Percentiles rank a stretch among this genome's conserved stretches.
These are phyloP conservation scores for Pangasius larnaudii DNA, from an alignment of 2,797 vertebrate genomes.

Conservation along the genomic window DNA sequence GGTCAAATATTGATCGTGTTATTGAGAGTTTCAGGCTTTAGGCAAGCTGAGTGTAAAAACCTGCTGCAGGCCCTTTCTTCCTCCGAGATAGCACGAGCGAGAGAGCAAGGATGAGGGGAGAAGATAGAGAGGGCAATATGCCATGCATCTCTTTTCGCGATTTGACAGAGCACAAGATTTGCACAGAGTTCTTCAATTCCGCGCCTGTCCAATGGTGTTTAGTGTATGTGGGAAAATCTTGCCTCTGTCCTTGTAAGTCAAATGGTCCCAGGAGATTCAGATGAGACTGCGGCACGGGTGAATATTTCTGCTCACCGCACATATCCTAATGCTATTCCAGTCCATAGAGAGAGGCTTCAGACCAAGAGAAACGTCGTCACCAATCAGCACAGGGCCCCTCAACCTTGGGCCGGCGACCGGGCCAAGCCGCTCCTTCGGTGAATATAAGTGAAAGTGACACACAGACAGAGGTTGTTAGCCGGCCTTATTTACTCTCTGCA, in stretches of 20 bases:
- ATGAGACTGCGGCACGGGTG: constrained; percentile 49
- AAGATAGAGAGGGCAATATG: constrained; percentile 37
- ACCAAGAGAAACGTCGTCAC: constrained; percentile 73
- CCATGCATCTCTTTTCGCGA: constrained; percentile 27
- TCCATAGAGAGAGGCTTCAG: constrained; percentile 68
- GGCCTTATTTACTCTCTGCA: constrained; percentile 71
- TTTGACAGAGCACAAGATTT: constrained; percentile 52
- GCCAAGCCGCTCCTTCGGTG: constrained; percentile 69
- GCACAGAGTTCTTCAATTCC: constrained; percentile 56
- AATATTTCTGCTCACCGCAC: constrained; percentile 30
- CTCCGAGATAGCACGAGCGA: constrained; percentile 10
- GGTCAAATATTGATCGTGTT: constrained; percentile 71
- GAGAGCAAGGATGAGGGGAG: constrained; percentile 23
- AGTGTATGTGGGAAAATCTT: constrained; percentile 54
- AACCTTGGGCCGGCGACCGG: constrained; percentile 72
- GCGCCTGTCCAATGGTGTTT: constrained; percentile 57
- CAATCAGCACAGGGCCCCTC: constrained; percentile 75
- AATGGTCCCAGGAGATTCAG: constrained; percentile 52
- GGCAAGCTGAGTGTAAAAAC: constrained; percentile 49
- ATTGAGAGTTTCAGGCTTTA: constrained; percentile 52
- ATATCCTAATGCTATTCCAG: constrained; percentile 48
- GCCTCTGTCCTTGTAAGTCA: constrained; percentile 59
- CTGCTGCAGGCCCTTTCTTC: constrained; percentile 62
- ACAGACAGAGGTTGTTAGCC: constrained; percentile 74
- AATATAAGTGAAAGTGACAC: constrained; percentile 74